These are phyloP conservation scores for Zootoca vivipara DNA, from an alignment of 2,113 vertebrate species.

Conservation along the genomic window DNA sequence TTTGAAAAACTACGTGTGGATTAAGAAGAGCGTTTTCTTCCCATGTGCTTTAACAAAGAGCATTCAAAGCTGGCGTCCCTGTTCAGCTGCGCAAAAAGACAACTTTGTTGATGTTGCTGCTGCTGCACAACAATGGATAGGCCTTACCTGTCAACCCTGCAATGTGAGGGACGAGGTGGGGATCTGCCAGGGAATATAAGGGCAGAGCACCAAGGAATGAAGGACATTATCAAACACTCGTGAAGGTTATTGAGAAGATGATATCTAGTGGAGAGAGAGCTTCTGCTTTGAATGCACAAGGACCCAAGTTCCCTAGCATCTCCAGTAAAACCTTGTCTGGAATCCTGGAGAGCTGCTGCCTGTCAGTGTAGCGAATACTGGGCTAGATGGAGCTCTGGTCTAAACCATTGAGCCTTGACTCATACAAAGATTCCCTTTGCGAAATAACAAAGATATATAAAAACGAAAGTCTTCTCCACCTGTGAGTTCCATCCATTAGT, in stretches of 20 bases:
- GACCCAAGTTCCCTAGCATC: neutral
- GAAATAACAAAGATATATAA: too few relatives aligned
- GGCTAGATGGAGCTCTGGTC: neutral
- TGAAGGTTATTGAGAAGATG: too few relatives aligned
- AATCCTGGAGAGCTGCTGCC: neutral
- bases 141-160: neutral
- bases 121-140: neutral
- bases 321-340: neutral
- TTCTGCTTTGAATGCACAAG: neutral
- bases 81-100: neutral
- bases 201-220: neutral
- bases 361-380: neutral
- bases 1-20: neutral
- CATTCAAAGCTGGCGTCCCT: neutral
- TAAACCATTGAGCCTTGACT: neutral
- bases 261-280: too few relatives aligned
- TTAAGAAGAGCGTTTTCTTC: neutral
- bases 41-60: neutral
- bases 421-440: too few relatives aligned
- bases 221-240: neutral
- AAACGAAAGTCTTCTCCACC: too few relatives aligned
- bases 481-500: too few relatives aligned
- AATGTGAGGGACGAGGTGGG: neutral
- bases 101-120: neutral
- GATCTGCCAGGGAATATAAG: too few relatives aligned